Evolutionary conservation across 2,888 invertebrate species (phyloP).

Genomic region (Cataglyphis albicans): DNA sequence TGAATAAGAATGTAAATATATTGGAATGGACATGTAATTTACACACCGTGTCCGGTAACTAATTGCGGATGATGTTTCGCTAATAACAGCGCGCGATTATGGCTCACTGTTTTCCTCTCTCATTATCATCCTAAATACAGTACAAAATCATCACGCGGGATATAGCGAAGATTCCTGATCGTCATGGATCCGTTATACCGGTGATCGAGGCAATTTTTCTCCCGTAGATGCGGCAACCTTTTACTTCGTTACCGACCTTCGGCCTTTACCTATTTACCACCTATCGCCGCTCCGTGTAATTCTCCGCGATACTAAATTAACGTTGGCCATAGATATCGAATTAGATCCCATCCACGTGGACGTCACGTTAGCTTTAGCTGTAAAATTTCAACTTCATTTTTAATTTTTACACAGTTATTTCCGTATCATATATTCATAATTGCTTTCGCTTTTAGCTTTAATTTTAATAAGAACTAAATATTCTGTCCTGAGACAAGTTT

Average conservation of each 20-base stretch:
- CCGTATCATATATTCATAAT: background rate
- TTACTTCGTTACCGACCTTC: conserved; percentile 52
- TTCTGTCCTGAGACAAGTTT: background rate
- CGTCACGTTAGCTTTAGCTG: background rate
- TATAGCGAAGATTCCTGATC: conserved; percentile 32
- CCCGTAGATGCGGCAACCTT: conserved; percentile 35
- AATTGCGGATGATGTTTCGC: conserved; percentile 48
- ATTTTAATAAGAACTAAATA: background rate
- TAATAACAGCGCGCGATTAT: conserved; percentile 25
- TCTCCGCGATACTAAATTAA: conserved; percentile 33
- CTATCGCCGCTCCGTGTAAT: conserved; percentile 31
- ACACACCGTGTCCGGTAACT: conserved; percentile 22
- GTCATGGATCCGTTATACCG: conserved; percentile 55
- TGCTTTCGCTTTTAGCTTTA: background rate
- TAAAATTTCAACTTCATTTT: background rate
- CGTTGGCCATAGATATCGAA: conserved; percentile 28
- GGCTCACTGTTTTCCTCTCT: conserved; percentile 42
- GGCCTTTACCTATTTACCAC: conserved; percentile 60
- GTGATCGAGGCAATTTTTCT: conserved; percentile 56
- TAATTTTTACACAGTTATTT: background rate
- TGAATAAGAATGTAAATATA: conserved; percentile 48
- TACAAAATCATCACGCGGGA: conserved; percentile 42
- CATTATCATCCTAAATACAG: conserved; percentile 55
- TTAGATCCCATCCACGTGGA: conserved; percentile 11
- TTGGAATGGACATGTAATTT: conserved; percentile 44